Base-by-base conservation (phyloP, 2,113 vertebrate species). In the Siphamia tubifer region DNA sequence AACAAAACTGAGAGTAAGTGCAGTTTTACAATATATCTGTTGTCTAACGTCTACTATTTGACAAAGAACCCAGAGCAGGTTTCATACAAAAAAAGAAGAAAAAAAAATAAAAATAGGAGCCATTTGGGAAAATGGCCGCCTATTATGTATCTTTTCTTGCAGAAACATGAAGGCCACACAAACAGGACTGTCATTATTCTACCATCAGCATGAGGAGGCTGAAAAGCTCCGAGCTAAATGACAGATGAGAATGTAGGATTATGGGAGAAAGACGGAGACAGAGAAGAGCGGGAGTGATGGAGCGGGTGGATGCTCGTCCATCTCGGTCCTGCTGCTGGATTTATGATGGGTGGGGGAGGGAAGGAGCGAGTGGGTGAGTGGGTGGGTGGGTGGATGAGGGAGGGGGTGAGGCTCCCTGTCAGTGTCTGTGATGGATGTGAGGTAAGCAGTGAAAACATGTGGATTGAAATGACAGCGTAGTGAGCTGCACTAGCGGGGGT, bases 361-460 rank as follows among this genome's bases (percentile, higher is more conserved):
- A 36, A 4, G n/a, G 5, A 53, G 73, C 45, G n/a, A n/a, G n/a
- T n/a, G 23, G 2, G 38, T 48, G 45, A 28, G 24, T 5, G 24
- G 24, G 44, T 15, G 12, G 13, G 19, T 24, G 42, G 43, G 15
- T 24, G 20, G 45, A 48, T 48, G 45, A 27, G 17, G 16, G 44
- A 24, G 8, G 9, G n/a, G n/a, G n/a, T n/a, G n/a, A n/a, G n/a
- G n/a, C n/a, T n/a, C n/a, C n/a, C 53, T 12, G 52, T 72, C 74
- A 62, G 35, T 45, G 3, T 0, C 31, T 5, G 32, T 81, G 74
- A 76, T 73, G 55, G 68, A 83, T 74, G 65, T 44, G 56, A 64
- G 48, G 24, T 71, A 73, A 81, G 63, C 47, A 34, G 66, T 13
- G 39, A 62, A 61, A 71, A 84, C 67, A 64, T 77, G 79, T 30